Evolutionary conservation across 2,113 vertebrate genomes (phyloP), one percentile per base, ranked within the genome.

Genomic region (Stercorarius parasiticus): DNA sequence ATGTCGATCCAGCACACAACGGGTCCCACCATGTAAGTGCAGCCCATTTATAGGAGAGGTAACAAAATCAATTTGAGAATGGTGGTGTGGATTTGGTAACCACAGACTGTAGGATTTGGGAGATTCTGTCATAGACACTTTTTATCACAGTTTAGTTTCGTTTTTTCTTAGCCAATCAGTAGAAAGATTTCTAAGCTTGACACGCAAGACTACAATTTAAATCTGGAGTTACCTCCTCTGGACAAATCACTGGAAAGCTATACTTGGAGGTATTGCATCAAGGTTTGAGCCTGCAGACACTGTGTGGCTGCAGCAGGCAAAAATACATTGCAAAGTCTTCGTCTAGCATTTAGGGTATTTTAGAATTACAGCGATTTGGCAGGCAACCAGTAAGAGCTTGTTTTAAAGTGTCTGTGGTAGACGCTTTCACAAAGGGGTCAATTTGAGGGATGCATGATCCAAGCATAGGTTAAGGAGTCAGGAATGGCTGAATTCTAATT

Each of bases 281-380:
- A 89, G 27, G 32, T 34, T 95, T 96, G 73, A 94, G 87, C 83
- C 67, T 89, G 64, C 81, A 95, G 95, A 95, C 77, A 59, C 49
- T 58, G 50, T 0, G 4, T 74, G 80, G 83, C 91, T 96, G 77
- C 87, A 81, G 67, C 8, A 89, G 85, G 74, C 95, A 96, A 95
- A 97, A 97, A 97, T 97, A 96, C 26, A 34, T 77, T 47, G 62
- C 71, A 55, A 56, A 92, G 30, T 65, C 69, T 53, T 95, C 1
- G 11, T 74, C 83, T 74, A 84, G 86, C 62, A 77, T n/a, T 58
- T 59, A 16, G 17, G 61, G 55, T 84, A 87, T 94, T 96, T 86
- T 47, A 88, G 93, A 95, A 82, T 59, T 69, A 86, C 77, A 94
- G 34, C 0, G 1, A 81, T 84, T 88, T 96, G 95, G 90, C 96